A percentile compares a stretch with the other conserved stretches of the same genome.
phyloP scores from a whole-genome alignment of 2,113 vertebrate species.

The Nothocercus nigrocapillus region DNA sequence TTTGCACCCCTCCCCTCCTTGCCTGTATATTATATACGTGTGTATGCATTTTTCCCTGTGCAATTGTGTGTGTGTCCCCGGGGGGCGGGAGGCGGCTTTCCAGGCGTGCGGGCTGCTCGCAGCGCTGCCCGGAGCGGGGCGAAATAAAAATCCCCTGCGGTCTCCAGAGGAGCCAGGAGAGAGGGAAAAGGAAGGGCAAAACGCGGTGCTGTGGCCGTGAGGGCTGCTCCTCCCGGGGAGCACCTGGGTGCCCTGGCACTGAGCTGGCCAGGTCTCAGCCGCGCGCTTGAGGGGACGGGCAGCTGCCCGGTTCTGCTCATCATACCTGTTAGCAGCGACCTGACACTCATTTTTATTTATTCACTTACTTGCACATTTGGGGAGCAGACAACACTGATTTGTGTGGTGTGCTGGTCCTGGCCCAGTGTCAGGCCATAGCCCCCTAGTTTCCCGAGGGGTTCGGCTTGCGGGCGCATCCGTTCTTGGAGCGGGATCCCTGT shows the following conservation, averaged over 20 bases:
- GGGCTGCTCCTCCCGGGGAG: neutral
- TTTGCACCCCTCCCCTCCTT: neutral
- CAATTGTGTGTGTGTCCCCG: neutral
- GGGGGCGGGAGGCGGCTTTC: neutral
- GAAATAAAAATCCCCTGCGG: too few species aligned
- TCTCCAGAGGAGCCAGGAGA: too few species aligned
- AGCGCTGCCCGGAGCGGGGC: too few species aligned
- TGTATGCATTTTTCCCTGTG: too few species aligned
- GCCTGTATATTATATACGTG: too few species aligned
- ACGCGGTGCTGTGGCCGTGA: neutral
- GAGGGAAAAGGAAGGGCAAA: too few species aligned
- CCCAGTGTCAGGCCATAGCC: neutral
- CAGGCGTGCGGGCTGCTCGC: neutral
- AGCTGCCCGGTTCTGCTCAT: neutral
- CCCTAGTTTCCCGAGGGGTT: neutral
- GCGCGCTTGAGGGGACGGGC: too few species aligned
- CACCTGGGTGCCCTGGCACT: neutral
- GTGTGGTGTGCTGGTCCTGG: neutral
- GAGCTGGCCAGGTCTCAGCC: too few species aligned
- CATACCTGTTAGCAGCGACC: neutral
- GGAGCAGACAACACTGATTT: neutral
- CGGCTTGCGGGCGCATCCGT: neutral
- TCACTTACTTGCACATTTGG: too few species aligned
- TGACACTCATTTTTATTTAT: neutral
- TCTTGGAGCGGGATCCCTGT: neutral